Conservation (phyloP, 35 echinoderm and acorn worm genomes). For the Hemicentrotus pulcherrimus region DNA sequence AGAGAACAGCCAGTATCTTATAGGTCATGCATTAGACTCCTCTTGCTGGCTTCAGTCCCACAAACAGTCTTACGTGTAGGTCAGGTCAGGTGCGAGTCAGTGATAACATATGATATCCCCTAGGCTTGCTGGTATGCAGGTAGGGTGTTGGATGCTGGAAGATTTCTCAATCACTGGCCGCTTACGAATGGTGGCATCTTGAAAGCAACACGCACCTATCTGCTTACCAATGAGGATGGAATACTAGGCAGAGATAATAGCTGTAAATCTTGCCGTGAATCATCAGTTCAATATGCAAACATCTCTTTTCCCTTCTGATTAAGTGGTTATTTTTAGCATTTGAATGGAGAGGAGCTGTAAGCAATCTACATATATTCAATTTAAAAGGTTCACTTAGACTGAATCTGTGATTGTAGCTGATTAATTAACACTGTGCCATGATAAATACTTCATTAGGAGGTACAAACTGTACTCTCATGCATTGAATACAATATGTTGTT, state of each 20-base stretch:
- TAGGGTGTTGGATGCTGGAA: background rate
- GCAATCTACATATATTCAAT: no score
- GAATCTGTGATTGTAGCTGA: no score
- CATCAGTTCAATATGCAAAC: background rate
- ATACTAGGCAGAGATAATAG: background rate
- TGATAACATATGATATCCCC: background rate
- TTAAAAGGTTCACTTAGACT: no score
- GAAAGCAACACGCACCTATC: background rate
- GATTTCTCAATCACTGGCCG: background rate
- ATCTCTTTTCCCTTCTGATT: background rate
- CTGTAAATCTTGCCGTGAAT: background rate
- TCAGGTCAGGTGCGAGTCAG: background rate
- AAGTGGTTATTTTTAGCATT: no score
- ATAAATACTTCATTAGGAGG: no score
- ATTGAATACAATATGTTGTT: no score
- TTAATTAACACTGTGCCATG: no score
- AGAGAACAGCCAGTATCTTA: background rate
- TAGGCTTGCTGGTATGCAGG: constrained; percentile 7
- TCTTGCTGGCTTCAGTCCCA: background rate
- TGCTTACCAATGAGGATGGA: background rate
- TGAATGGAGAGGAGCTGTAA: no score
- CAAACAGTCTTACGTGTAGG: background rate
- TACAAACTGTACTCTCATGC: no score
- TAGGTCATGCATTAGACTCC: background rate
- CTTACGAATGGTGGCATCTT: background rate